Conservation (phyloP, 1,140 invertebrate genomes). For the Brachionus calyciflorus region DNA sequence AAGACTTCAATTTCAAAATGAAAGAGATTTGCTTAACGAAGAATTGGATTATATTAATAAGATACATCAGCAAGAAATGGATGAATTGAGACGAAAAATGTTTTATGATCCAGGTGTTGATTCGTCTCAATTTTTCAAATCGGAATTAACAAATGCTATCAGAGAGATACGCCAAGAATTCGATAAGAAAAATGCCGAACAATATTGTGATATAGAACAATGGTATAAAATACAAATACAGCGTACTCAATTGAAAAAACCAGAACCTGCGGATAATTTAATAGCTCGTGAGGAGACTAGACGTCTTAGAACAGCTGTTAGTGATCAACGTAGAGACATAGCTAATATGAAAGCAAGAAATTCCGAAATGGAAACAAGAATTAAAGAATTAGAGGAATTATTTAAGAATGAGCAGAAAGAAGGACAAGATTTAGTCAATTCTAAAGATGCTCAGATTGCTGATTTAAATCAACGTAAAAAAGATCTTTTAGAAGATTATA, state of each 20-base stretch:
- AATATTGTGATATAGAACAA: slow-evolving; percentile 12
- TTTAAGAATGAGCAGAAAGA: neutral
- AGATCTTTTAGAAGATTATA: slow-evolving; percentile 4
- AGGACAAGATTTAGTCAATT: neutral
- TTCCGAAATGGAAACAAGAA: slow-evolving; percentile 6
- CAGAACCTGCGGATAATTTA: neutral
- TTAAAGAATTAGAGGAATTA: slow-evolving; percentile 20
- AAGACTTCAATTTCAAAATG: slow-evolving; percentile 1
- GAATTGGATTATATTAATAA: neutral
- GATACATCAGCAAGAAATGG: neutral
- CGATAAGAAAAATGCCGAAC: slow-evolving; percentile 50
- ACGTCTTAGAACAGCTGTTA: neutral
- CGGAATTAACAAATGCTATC: slow-evolving; percentile 63
- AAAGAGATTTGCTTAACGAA: neutral
- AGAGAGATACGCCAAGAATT: slow-evolving; percentile 63
- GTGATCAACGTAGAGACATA: neutral
- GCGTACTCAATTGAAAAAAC: neutral
- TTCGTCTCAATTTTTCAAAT: slow-evolving; percentile 48
- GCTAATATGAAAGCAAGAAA: neutral
- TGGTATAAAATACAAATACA: slow-evolving; percentile 30
- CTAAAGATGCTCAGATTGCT: slow-evolving; percentile 21
- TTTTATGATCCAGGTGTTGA: neutral
- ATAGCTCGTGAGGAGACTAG: neutral
- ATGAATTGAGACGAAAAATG: neutral
- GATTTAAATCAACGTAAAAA: neutral